These are phyloP conservation scores for Eretmocerus hayati DNA, from an alignment of 2,888 invertebrate species.

Conservation along the genomic window DNA sequence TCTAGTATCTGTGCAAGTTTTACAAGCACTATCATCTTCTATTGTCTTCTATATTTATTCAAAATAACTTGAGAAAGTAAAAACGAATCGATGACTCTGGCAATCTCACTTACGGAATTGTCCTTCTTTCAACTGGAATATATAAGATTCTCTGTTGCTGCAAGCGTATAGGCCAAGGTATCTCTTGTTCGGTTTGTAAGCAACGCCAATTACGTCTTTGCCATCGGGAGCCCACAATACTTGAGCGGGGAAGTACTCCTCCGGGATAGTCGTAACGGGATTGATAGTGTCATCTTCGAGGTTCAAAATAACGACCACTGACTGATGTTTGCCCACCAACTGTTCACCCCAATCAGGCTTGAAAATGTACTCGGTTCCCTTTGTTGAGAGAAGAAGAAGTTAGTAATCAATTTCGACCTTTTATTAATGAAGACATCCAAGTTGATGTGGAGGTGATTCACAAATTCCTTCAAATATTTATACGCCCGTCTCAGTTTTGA, in stretches of 20 bases:
- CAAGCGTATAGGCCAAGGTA: constrained; percentile 74
- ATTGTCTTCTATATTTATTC: background rate
- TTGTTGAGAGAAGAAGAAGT: too few species aligned
- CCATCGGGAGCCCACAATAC: constrained; percentile 50
- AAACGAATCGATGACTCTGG: too few species aligned
- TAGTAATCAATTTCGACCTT: too few species aligned
- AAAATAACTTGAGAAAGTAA: background rate
- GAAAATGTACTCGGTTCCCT: constrained; percentile 68
- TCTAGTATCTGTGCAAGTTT: background rate
- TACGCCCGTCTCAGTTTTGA: too few species aligned
- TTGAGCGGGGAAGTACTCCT: constrained; percentile 57
- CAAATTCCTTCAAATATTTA: too few species aligned
- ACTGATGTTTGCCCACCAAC: constrained; percentile 62
- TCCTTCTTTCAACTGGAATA: constrained; percentile 50
- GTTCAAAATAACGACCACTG: constrained; percentile 64
- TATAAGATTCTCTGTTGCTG: constrained; percentile 60
- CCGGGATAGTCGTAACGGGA: constrained; percentile 54
- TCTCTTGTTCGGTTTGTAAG: constrained; percentile 62
- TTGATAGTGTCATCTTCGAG: constrained; percentile 54
- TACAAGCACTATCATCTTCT: too few species aligned
- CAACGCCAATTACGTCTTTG: constrained; percentile 60
- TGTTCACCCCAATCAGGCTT: constrained; percentile 83
- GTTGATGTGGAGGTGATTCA: too few species aligned
- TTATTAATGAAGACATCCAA: too few species aligned
- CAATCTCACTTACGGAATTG: constrained; percentile 54